Conservation (phyloP, 2,888 invertebrate genomes). For the Dolichomitus sp. region DNA sequence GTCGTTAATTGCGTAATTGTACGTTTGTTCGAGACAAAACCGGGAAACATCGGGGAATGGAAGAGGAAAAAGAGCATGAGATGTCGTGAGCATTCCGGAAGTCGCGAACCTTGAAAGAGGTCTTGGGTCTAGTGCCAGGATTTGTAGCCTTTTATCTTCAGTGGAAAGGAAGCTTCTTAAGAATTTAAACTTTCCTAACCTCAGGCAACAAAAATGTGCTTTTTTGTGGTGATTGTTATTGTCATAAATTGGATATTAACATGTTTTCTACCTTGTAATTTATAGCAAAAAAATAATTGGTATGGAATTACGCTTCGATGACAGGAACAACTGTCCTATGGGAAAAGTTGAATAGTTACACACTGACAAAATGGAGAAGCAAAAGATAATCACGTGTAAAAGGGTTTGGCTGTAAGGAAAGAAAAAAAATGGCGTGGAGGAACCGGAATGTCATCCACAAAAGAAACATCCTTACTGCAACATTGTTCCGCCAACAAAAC, state of each 20-base stretch:
- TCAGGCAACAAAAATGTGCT: neutral
- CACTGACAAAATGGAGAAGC: too few species aligned
- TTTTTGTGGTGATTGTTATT: neutral
- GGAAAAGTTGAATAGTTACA: too few species aligned
- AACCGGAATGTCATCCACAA: neutral
- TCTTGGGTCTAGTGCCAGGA: neutral
- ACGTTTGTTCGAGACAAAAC: conserved; percentile 44
- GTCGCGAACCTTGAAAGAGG: conserved; percentile 9
- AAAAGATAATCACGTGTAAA: neutral
- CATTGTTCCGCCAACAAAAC: conserved; percentile 28
- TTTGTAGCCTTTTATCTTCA: neutral
- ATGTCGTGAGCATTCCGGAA: conserved; percentile 45
- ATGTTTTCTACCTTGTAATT: too few species aligned
- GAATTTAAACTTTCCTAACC: neutral
- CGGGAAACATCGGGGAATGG: conserved; percentile 18
- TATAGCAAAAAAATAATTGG: too few species aligned
- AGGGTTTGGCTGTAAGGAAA: neutral
- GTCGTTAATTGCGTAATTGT: conserved; percentile 49
- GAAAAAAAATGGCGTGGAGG: neutral
- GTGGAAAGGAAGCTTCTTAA: neutral
- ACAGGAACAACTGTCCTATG: too few species aligned
- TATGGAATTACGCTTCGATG: too few species aligned
- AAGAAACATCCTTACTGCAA: conserved; percentile 8
- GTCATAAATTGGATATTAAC: too few species aligned
- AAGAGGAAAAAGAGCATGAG: conserved; percentile 13